Percentiles rank a stretch among this genome's conserved stretches.
phyloP scores from a whole-genome alignment of 2,888 invertebrate genomes.

The Phyllotreta striolata region DNA sequence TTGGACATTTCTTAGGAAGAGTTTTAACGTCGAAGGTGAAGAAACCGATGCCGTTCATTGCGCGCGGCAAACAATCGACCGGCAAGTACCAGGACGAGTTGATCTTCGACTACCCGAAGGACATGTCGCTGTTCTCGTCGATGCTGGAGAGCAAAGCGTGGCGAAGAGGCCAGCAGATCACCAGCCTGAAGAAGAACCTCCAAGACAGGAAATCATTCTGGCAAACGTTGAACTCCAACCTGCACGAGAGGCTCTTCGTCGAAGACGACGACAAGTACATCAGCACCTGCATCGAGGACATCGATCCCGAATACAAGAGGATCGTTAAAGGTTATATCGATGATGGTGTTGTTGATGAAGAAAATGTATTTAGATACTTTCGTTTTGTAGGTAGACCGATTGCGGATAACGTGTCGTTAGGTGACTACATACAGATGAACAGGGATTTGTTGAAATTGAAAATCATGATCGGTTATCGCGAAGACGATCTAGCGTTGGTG shows the following conservation, averaged over 20 bases:
- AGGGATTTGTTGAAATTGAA: conserved; percentile 59
- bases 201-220: conserved; percentile 54
- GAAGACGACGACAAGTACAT: conserved; percentile 62
- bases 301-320: conserved; percentile 72
- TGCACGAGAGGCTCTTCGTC: conserved; percentile 67
- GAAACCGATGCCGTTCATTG: no score
- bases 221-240: conserved; percentile 59
- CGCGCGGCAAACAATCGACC: no score
- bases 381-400: conserved; percentile 63
- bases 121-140: conserved; percentile 59
- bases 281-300: conserved; percentile 68
- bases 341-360: background rate
- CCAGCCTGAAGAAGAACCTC: conserved; percentile 53
- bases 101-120: conserved; percentile 58
- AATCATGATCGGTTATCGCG: conserved; percentile 57
- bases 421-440: conserved; percentile 64
- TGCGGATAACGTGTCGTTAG: conserved; percentile 66
- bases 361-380: background rate
- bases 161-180: conserved; percentile 51
- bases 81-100: no score
- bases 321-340: conserved; percentile 64
- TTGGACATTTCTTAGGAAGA: no score
- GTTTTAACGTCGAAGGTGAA: no score
- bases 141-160: conserved; percentile 58
- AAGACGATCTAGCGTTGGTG: conserved; percentile 62